These are phyloP conservation scores for Lutjanus erythropterus DNA, from an alignment of 2,113 vertebrate genomes.

Conservation along the genomic window DNA sequence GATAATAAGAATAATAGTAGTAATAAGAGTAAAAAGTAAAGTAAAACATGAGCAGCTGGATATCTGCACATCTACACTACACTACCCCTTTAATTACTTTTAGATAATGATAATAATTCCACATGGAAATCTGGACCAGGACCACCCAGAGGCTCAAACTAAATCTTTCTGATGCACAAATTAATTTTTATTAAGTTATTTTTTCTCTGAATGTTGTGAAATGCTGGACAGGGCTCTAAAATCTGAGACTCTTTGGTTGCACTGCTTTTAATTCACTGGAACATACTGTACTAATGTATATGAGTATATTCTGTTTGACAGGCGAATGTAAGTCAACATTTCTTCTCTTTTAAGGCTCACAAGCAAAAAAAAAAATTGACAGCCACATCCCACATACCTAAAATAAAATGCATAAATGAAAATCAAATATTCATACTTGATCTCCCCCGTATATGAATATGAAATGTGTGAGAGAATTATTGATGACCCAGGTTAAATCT, in stretches of 20 bases:
- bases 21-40: no score
- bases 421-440: slow-evolving; percentile 6
- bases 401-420: background rate
- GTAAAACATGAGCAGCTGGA: no score
- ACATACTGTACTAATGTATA: no score
- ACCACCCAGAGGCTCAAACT: background rate
- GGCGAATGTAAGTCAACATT: background rate
- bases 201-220: background rate
- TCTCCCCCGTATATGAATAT: background rate
- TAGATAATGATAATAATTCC: background rate
- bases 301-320: no score
- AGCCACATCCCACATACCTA: background rate
- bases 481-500: slow-evolving; percentile 20
- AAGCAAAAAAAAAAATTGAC: background rate
- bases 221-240: background rate
- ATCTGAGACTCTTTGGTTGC: background rate
- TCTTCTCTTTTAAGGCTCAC: background rate
- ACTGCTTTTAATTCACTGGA: background rate
- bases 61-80: no score
- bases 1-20: no score
- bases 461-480: slow-evolving; percentile 43
- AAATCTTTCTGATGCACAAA: background rate
- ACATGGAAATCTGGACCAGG: background rate
- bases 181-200: background rate
- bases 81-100: background rate